Evolutionary conservation across 2,888 invertebrate species (phyloP).

Genomic region (Caenorhabditis sp.): DNA sequence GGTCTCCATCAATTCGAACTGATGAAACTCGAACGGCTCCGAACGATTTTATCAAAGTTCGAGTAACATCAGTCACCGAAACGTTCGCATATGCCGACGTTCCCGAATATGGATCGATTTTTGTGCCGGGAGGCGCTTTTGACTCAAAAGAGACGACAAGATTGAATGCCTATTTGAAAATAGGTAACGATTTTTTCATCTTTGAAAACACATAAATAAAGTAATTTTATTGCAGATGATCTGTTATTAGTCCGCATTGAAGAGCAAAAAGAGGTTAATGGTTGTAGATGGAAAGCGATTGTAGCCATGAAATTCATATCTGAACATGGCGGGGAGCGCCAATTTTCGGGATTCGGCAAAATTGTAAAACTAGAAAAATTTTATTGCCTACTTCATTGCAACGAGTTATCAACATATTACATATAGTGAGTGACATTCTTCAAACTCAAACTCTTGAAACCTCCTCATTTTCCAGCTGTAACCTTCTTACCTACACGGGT

Average conservation of each 20-base stretch:
- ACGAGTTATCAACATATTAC: neutral
- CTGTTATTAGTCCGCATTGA: conserved; percentile 9
- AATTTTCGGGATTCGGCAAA: conserved; percentile 1
- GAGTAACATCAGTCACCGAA: neutral
- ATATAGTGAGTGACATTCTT: neutral
- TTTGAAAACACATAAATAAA: neutral
- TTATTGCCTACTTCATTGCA: neutral
- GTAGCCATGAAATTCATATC: conserved; percentile 5
- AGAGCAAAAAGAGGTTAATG: conserved; percentile 14
- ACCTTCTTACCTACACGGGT: conserved; percentile 20
- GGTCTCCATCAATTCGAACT: neutral
- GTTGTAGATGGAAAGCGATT: conserved; percentile 18
- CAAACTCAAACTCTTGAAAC: neutral
- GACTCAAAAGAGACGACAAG: neutral
- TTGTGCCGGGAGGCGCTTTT: conserved; percentile 38
- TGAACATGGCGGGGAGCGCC: neutral
- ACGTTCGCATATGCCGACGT: conserved; percentile 10
- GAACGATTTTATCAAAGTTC: neutral
- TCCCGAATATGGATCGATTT: conserved; percentile 9
- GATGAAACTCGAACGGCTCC: neutral
- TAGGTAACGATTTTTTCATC: no score
- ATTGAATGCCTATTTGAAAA: conserved; percentile 4
- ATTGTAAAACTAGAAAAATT: neutral
- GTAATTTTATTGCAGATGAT: conserved; percentile 5
- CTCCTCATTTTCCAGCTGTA: conserved; percentile 10